Conservation (phyloP, 2,797 vertebrate genomes). For the Petrocephalus schoutedeni region DNA sequence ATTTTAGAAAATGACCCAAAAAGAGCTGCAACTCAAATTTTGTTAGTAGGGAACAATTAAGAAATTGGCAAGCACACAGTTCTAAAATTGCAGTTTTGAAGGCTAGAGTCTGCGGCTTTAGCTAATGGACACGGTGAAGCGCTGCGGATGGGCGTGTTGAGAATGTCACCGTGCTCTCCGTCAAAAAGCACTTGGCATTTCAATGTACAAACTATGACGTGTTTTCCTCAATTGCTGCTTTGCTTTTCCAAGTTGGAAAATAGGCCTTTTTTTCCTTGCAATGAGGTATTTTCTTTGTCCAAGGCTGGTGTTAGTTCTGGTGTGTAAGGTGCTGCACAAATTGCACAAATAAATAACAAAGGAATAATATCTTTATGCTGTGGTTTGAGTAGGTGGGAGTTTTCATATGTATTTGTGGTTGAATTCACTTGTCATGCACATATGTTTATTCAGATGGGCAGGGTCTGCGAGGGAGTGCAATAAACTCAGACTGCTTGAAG, state of each 20-base stretch:
- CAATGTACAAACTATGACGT: neutral
- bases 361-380: neutral
- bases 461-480: conserved; percentile 19
- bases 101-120: neutral
- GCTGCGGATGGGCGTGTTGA: neutral
- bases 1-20: neutral
- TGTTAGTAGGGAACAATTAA: neutral
- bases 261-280: neutral
- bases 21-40: neutral
- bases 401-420: neutral
- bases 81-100: neutral
- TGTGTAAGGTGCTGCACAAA: neutral
- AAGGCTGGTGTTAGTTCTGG: neutral
- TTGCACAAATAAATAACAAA: neutral
- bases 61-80: neutral
- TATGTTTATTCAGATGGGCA: conserved; percentile 50
- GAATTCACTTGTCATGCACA: neutral
- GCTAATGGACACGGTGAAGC: neutral
- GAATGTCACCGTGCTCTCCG: neutral
- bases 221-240: neutral
- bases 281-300: neutral
- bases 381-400: neutral
- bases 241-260: neutral
- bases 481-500: neutral
- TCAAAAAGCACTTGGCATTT: neutral